These are phyloP conservation scores for Pristionchus fissidentatus DNA, from an alignment of 2,888 invertebrate species.

Conservation along the genomic window DNA sequence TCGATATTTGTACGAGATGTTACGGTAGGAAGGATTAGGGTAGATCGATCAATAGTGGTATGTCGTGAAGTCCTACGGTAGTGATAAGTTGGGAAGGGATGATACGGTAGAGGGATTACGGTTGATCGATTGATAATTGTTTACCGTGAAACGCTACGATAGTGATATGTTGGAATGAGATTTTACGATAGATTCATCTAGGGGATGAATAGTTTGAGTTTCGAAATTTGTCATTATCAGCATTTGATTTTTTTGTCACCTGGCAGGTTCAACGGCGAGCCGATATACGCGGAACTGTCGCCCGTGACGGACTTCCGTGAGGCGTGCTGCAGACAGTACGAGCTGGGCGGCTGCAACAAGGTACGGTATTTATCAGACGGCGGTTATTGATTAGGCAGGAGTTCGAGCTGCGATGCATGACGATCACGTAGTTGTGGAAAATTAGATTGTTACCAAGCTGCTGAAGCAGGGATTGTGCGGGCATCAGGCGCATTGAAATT, in stretches of 20 bases:
- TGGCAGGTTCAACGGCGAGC: constrained; percentile 86
- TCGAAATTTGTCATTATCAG: background rate
- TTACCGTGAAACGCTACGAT: background rate
- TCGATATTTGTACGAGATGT: background rate
- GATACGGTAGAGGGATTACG: background rate
- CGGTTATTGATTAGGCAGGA: background rate
- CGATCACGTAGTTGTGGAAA: background rate
- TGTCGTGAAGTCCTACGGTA: background rate
- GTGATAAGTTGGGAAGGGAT: background rate
- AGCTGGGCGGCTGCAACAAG: constrained; percentile 84
- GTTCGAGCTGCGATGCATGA: background rate
- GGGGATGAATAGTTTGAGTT: background rate
- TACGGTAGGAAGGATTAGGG: background rate
- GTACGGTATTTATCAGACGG: constrained; percentile 5
- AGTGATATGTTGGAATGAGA: background rate
- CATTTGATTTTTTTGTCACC: background rate
- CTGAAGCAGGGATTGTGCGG: background rate
- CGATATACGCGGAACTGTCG: constrained; percentile 96
- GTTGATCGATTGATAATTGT: background rate
- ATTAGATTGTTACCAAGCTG: background rate
- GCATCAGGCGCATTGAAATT: background rate
- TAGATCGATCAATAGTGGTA: background rate
- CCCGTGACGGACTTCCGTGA: constrained; percentile 99
- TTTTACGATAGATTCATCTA: background rate
- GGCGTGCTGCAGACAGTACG: constrained; percentile 85